Base-by-base conservation (phyloP, 92 coral and sea anemone genomes). In the Metridium senile region DNA sequence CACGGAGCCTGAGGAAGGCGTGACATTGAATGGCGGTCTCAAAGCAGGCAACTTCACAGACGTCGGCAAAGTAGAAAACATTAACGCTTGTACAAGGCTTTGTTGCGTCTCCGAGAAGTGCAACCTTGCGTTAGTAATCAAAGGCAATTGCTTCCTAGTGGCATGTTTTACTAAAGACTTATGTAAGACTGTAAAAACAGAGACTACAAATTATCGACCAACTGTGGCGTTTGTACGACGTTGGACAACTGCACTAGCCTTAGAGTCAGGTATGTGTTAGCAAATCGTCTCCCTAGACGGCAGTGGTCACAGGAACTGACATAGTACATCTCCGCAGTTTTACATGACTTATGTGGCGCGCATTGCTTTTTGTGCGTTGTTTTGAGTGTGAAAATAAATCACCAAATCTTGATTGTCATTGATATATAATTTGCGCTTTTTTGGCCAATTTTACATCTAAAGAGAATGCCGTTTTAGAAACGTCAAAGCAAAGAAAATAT, bases 61-160 rank as follows among this genome's bases (percentile, higher is more conserved):
- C 61, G 99, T 95, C 26, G 99, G 99, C 32, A 90, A 88, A 19
- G 96, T 86, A 33, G 99, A 95, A 33, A 85, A 74, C 23, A 81
- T 95, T 23, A 91, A 87, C 52, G 84, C 96, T 21, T 95, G 99
- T 47, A 91, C 97, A 18, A 83, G 94, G 33, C 82, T 95, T 16
- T 95, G 99, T 30, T 95, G 99, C 56, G 99, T 95, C 19, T 89
- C 93, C 11, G 99, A 95, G 70, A 92, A 80, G 47, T 95, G 99
- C 63, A 86, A 95, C 75, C 67, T 95, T 71, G 97, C 99, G 19
- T 70, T 95, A 32, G 19, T 95, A 39, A 91, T 95, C 43, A 92
- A 89, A 49, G 78, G 85, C 25, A 88, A 87, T 69, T 95, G 99
- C 62, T 95, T 95, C n/a, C 81, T 95, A 51, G 99, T 95, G 30